Evolutionary conservation across 2,888 invertebrate genomes (phyloP).

Genomic region (Lutraria lutraria): DNA sequence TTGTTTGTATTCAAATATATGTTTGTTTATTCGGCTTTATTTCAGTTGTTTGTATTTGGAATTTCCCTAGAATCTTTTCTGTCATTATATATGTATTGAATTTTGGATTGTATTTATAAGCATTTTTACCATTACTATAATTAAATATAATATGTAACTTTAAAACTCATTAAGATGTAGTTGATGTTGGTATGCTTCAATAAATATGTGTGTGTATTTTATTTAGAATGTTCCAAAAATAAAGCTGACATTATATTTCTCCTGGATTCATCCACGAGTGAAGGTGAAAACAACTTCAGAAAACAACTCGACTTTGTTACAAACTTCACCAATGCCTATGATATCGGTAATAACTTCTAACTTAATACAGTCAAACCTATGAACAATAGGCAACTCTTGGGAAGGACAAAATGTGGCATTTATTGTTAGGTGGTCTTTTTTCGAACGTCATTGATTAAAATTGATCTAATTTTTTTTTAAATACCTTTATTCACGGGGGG

Average conservation of each 20-base stretch:
- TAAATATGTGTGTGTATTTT: not conserved
- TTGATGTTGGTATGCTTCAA: not conserved
- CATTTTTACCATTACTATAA: not conserved
- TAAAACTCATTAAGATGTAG: not conserved
- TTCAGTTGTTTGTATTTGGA: too few relatives aligned
- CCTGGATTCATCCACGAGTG: constrained; percentile 71
- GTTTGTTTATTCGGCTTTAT: too few relatives aligned
- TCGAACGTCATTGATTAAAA: too few relatives aligned
- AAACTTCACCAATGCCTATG: constrained; percentile 59
- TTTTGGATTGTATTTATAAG: not conserved
- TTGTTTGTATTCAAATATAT: too few relatives aligned
- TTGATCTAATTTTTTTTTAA: too few relatives aligned
- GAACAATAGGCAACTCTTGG: too few relatives aligned
- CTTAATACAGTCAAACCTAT: not conserved
- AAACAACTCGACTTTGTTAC: constrained; percentile 71
- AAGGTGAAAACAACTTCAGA: constrained; percentile 65
- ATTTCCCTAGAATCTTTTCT: not conserved
- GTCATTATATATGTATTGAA: too few relatives aligned
- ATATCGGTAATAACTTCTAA: constrained; percentile 52
- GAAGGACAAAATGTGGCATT: too few relatives aligned
- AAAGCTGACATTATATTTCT: constrained; percentile 73
- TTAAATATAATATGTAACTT: not conserved
- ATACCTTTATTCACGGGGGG: too few relatives aligned
- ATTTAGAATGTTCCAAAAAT: constrained; percentile 59
- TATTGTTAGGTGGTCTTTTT: too few relatives aligned